Base-by-base conservation (phyloP, 2,113 vertebrate species). In the Thamnophis sirtalis region DNA sequence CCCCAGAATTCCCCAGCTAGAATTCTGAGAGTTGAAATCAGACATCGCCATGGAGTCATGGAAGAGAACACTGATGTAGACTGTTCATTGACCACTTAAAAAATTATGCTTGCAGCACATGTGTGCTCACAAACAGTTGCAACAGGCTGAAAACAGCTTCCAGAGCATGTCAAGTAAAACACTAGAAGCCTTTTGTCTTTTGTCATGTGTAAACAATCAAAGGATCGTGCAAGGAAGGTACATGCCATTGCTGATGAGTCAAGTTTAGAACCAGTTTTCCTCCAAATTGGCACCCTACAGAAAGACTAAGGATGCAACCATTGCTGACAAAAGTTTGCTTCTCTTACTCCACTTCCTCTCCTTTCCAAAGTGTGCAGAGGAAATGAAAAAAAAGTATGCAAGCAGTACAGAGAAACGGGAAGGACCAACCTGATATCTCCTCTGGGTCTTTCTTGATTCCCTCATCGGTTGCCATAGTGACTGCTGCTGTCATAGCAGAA, bases 371-470 rank as follows among this genome's bases (percentile, higher is more conserved):
- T 33, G 84, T 22, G 0, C 28, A 10, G 53, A 38, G 53, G 54
- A 56, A 54, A 28, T 8, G 2, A 43, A 13, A 26, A 51, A 50
- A 43, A 60, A 87, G 89, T 0, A 0, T 5, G 5, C 84, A 22
- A 48, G 88, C 55, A 43, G 17, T 60, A 8, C 26, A 80, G 53
- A 28, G 1, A 11, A 86, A 85, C 9, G 84, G 87, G 50, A n/a
- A 50, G 87, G 91, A 58, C 95, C 97, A 97, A 99, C 98, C 98
- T 86, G 98, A 97, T 92, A 98, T 98, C 92, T 98, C 98, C 26
- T 97, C 97, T 0, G 94, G 96, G 88, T 98, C 98, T 94, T 98
- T 98, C 96, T 98, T 98, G 94, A 96, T 84, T 68, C 98, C 97
- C 58, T 98, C 97, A 51, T 98, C 98, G 87, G 97, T 97, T 96